These are phyloP conservation scores for Odontamblyopus rebecca DNA, from an alignment of 2,797 vertebrate species.

Conservation along the genomic window DNA sequence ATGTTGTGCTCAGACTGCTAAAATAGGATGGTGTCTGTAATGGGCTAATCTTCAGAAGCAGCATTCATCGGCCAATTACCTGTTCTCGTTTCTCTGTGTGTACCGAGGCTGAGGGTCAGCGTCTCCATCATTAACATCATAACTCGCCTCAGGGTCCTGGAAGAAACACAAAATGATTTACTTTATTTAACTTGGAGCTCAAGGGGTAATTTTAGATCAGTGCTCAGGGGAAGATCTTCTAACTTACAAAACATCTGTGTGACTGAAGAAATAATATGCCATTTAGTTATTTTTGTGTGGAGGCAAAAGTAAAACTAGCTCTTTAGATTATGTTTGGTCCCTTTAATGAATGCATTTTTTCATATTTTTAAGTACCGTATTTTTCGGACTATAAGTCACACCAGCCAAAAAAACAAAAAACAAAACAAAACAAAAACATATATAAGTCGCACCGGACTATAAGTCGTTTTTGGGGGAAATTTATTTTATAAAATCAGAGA, in stretches of 20 bases:
- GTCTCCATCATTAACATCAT: conserved; percentile 96
- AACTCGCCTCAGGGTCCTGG: conserved; percentile 93
- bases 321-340: too few species aligned
- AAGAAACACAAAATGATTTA: conserved; percentile 22
- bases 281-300: too few species aligned
- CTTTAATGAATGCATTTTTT: too few species aligned
- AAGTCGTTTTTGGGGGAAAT: too few species aligned
- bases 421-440: too few species aligned
- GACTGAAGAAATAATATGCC: not conserved
- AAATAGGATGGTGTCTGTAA: not conserved
- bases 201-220: not conserved
- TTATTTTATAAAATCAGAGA: too few species aligned
- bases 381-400: too few species aligned
- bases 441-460: too few species aligned
- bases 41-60: conserved; percentile 1
- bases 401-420: too few species aligned
- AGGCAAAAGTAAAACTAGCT: too few species aligned
- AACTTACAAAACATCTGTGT: not conserved
- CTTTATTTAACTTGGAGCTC: not conserved
- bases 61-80: conserved; percentile 71
- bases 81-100: conserved; percentile 97
- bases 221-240: not conserved
- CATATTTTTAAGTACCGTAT: too few species aligned
- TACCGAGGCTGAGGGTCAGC: conserved; percentile 95
- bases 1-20: not conserved